A percentile compares a stretch with the other conserved stretches of the same genome.
Conservation (phyloP, 2,888 invertebrate species). For the Limenitis camilla region DNA sequence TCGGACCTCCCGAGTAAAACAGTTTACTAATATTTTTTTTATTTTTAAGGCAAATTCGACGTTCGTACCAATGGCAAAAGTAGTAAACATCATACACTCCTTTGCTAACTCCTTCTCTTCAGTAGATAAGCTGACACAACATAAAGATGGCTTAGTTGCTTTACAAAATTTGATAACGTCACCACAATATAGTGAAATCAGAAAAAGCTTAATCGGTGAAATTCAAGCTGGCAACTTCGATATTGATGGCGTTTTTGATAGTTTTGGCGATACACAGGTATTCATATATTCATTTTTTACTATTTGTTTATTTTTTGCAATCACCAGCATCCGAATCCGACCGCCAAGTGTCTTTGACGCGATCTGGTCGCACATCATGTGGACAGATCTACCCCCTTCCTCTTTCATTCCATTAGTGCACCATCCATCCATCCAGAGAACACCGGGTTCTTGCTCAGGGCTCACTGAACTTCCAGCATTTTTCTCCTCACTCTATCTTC, state of each 20-base stretch:
- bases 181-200: constrained; percentile 38
- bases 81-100: constrained; percentile 52
- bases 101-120: constrained; percentile 51
- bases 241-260: constrained; percentile 41
- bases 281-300: not conserved
- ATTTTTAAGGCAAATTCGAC: constrained; percentile 68
- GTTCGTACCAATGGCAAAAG: constrained; percentile 64
- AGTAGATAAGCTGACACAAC: constrained; percentile 39
- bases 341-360: too few relatives aligned
- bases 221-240: constrained; percentile 35
- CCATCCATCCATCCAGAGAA: too few relatives aligned
- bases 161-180: constrained; percentile 37
- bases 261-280: constrained; percentile 41
- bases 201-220: constrained; percentile 35
- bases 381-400: too few relatives aligned
- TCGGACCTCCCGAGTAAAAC: too few relatives aligned
- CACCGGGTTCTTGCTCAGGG: too few relatives aligned
- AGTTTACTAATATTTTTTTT: not conserved
- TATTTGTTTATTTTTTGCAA: too few relatives aligned
- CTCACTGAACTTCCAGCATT: too few relatives aligned
- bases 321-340: too few relatives aligned
- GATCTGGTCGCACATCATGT: too few relatives aligned
- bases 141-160: constrained; percentile 43
- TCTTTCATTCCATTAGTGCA: too few relatives aligned
- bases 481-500: too few relatives aligned